Evolutionary conservation across 2,113 vertebrate species (phyloP).

Genomic region (Triplophysa siluroides): DNA sequence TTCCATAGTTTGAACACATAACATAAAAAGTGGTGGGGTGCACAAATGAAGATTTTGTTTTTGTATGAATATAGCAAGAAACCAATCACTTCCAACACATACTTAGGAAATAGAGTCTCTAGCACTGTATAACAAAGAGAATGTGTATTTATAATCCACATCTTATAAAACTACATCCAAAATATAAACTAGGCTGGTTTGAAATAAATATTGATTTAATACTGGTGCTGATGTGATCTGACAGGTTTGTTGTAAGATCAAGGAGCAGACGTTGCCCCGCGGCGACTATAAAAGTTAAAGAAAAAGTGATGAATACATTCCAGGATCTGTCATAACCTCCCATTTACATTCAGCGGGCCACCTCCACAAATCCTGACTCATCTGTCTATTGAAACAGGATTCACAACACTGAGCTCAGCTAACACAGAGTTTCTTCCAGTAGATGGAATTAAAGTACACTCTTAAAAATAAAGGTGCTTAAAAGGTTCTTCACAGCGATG

Average conservation of each 20-base stretch:
- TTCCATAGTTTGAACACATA: too few species aligned
- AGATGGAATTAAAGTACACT: too few species aligned
- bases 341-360: background rate
- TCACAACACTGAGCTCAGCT: background rate
- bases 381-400: background rate
- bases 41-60: too few species aligned
- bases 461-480: too few species aligned
- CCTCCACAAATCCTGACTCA: background rate
- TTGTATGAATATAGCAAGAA: too few species aligned
- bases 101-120: background rate
- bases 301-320: conserved; percentile 39
- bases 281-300: conserved; percentile 24
- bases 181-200: conserved; percentile 13
- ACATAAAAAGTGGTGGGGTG: too few species aligned
- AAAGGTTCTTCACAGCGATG: too few species aligned
- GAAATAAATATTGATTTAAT: conserved; percentile 37
- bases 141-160: background rate
- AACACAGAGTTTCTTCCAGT: background rate
- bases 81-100: too few species aligned
- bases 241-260: conserved; percentile 44
- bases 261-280: conserved; percentile 33
- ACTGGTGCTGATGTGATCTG: conserved; percentile 27
- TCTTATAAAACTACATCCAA: background rate
- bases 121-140: background rate
- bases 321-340: conserved; percentile 25